Base-by-base conservation (phyloP, 2,888 invertebrate genomes). In the Harpalus rubripes region DNA sequence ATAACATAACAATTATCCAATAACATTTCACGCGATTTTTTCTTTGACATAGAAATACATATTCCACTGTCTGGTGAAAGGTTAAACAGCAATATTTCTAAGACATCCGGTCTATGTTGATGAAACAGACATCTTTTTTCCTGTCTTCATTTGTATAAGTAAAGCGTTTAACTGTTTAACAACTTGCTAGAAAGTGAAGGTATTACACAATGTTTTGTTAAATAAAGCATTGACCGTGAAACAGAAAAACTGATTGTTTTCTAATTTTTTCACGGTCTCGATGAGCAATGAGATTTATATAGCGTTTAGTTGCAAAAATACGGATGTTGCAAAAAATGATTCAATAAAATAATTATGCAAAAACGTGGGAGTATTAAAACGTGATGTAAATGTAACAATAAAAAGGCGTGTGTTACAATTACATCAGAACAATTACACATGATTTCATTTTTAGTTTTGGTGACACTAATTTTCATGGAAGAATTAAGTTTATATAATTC, bases 171-270 rank as follows among this genome's bases (percentile, higher is more conserved):
- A 32, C 59, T 26, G 79, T 79, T 59, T 79, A 79, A 32, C 59
- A 58, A 32, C 58, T 16, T 18, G 12, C 18, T 65, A 81, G 81
- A 81, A 81, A 81, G 81, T 81, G 65, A 81, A 12, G 41, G 26
- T 61, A 65, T 81, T 81, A 65, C 81, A 52, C 65, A 81, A 81
- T 65, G 81, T 81, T 80, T 81, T 39, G 61, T 81, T 44, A 65
- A 81, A 81, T 44, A 65, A 81, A 81, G 81, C 81, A 81, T 63
- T 81, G 81, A 81, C 81, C 81, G 81, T 81, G 81, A 81, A 81
- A 81, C 26, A 22, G 8, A 65, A 63, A 63, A 44, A 63, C 44
- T 81, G 61, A 79, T 79, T 81, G 63, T 81, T 81, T 81, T 65
- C 81, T 81, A 81, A 44, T 81, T 63, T 81, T 81, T 81, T 81